These are phyloP conservation scores for Protula sp. DNA, from an alignment of 2,888 invertebrate genomes.

Conservation along the genomic window DNA sequence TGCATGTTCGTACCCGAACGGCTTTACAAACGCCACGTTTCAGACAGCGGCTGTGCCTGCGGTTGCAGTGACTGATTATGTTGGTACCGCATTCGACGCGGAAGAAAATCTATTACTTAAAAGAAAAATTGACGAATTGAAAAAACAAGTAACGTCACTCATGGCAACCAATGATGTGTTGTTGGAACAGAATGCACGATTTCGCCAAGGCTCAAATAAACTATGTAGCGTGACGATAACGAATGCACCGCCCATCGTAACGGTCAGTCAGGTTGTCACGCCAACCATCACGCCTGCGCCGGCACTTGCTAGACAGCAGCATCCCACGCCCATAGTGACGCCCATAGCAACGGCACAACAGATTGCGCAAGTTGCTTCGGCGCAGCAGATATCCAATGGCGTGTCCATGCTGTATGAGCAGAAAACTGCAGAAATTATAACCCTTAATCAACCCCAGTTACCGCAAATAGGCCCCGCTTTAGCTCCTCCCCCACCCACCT, in stretches of 20 bases:
- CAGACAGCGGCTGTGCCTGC: not conserved
- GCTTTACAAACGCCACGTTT: not conserved
- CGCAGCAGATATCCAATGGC: slow-evolving; percentile 3
- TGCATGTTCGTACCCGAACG: not conserved
- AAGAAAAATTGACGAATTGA: slow-evolving; percentile 59
- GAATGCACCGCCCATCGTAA: slow-evolving; percentile 30
- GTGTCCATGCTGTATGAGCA: slow-evolving; percentile 1
- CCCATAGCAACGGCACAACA: slow-evolving; percentile 13
- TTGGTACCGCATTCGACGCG: not conserved
- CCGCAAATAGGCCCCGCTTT: slow-evolving; percentile 10
- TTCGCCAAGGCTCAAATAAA: too few relatives aligned
- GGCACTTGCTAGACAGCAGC: not conserved
- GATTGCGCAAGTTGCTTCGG: slow-evolving; percentile 17
- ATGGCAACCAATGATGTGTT: slow-evolving; percentile 74
- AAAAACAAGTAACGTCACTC: slow-evolving; percentile 67
- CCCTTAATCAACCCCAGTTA: not conserved
- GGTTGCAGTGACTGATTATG: not conserved
- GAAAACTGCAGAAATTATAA: slow-evolving; percentile 16
- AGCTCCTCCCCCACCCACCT: slow-evolving; percentile 2
- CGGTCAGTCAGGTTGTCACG: slow-evolving; percentile 50
- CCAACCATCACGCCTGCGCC: slow-evolving; percentile 57
- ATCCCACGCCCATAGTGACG: slow-evolving; percentile 4
- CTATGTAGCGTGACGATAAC: slow-evolving; percentile 37
- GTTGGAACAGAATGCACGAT: slow-evolving; percentile 70
- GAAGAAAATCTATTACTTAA: not conserved